phyloP scores from a whole-genome alignment of 2,113 vertebrate genomes.

The Aegypius monachus region DNA sequence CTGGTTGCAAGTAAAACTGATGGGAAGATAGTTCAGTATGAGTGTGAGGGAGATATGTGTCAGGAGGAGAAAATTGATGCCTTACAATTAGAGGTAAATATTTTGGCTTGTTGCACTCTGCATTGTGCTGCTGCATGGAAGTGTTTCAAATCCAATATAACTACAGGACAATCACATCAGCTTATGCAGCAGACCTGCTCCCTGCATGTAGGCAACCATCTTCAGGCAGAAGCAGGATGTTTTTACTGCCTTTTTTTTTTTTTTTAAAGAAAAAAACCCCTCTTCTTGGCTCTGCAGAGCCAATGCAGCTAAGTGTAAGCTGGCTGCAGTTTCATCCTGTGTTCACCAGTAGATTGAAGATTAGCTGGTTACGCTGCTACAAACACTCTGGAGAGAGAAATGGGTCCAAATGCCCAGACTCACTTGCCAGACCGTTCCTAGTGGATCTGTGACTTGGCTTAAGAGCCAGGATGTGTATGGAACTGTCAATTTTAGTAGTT shows the following conservation, averaged over 20 bases:
- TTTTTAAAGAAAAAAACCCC: background rate
- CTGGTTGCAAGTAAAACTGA: conserved; percentile 97
- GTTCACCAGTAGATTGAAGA: background rate
- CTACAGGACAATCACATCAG: background rate
- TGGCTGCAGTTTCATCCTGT: background rate
- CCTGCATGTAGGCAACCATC: conserved; percentile 5
- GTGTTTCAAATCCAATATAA: background rate
- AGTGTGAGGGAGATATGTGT: conserved; percentile 95
- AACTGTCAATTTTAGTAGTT: background rate
- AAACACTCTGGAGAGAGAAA: background rate
- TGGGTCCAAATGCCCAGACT: background rate
- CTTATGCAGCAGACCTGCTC: conserved; percentile 25
- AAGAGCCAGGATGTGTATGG: background rate
- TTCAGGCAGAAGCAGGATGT: background rate
- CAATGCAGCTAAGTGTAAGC: background rate
- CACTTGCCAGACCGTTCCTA: background rate
- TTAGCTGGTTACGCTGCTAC: background rate
- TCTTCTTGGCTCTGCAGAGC: conserved; percentile 37
- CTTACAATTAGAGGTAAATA: conserved; percentile 90
- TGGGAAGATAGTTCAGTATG: conserved; percentile 97
- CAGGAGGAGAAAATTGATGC: conserved; percentile 97
- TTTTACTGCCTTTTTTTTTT: background rate
- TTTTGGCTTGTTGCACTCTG: background rate
- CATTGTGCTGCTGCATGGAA: background rate
- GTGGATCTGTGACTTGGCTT: background rate